A percentile compares a stretch with the other conserved stretches of the same genome.
phyloP scores from a whole-genome alignment of 2,113 vertebrate genomes.

The Salvator merianae region DNA sequence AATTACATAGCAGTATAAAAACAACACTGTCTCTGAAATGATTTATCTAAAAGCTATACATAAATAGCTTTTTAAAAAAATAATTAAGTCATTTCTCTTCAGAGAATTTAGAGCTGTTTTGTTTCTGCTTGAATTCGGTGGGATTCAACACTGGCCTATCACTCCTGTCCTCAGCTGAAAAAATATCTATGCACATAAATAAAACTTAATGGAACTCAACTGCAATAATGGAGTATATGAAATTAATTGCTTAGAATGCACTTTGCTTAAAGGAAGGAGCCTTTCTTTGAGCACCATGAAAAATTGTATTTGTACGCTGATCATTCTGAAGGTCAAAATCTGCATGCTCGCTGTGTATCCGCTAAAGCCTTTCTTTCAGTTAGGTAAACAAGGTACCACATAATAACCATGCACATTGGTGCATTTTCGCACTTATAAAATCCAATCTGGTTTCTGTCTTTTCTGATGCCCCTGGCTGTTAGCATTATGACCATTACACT shows the following conservation, averaged over 20 bases:
- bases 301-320: background rate
- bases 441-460: too few relatives aligned
- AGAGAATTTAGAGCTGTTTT: background rate
- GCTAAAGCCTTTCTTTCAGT: background rate
- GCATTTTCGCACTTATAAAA: too few relatives aligned
- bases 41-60: background rate
- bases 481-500: too few relatives aligned
- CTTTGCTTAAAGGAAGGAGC: background rate
- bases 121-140: background rate
- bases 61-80: background rate
- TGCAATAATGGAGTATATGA: background rate
- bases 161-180: background rate
- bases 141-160: background rate
- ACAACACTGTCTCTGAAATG: background rate
- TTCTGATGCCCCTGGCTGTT: too few relatives aligned
- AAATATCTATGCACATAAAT: background rate
- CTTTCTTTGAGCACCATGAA: background rate
- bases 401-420: background rate
- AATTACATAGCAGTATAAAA: background rate
- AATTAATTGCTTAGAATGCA: background rate
- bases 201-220: conserved; percentile 7
- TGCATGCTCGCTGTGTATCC: background rate
- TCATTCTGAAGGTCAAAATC: background rate
- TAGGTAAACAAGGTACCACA: background rate
- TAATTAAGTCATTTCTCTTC: background rate